Base-by-base conservation (phyloP, 2,888 invertebrate species). In the Hermaeophaga mercurialis region DNA sequence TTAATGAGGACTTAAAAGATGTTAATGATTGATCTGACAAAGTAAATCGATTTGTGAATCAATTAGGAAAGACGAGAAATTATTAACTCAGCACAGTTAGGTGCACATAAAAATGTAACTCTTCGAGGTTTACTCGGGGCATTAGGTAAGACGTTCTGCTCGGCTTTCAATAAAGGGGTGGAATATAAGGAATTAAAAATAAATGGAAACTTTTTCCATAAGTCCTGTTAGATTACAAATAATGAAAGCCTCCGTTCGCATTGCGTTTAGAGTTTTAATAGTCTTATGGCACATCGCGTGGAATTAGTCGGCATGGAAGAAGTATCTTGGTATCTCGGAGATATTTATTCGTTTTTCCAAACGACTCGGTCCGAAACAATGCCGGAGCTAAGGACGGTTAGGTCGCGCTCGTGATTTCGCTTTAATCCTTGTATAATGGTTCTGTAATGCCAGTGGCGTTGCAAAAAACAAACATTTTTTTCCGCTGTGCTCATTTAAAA, bases 371-470 rank as follows among this genome's bases (percentile, higher is more conserved):
- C 76, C 76, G 74, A 77, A 75, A 77, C 78, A 78, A 78, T 78
- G 75, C 72, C 69, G 66, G 67, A 67, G 69, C 66, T 69, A 70
- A 70, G 69, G 69, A 70, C 67, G 68, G 58, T 61, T 68, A 69
- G 70, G 70, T 69, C 72, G 67, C 71, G 73, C 71, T 73, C 75
- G 75, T 77, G 77, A 78, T 78, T 77, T 78, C 68, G 75, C 75
- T 72, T 73, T 79, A 79, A 79, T 79, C 78, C 79, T 75, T 73
- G 77, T 77, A 78, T 79, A 79, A 79, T 79, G 79, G 79, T 76
- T 75, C 75, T 74, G 75, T 78, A 79, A 79, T 52, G 31, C 15
- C 61, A 61, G 61, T 33, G 58, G 45, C 61, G 57, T 28, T 18
- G 31, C 19, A 11, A 43, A 31, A 53, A 17, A 47, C 75, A 76